phyloP scores from a whole-genome alignment of 2,888 invertebrate species.

The Temnothorax rugatulus region DNA sequence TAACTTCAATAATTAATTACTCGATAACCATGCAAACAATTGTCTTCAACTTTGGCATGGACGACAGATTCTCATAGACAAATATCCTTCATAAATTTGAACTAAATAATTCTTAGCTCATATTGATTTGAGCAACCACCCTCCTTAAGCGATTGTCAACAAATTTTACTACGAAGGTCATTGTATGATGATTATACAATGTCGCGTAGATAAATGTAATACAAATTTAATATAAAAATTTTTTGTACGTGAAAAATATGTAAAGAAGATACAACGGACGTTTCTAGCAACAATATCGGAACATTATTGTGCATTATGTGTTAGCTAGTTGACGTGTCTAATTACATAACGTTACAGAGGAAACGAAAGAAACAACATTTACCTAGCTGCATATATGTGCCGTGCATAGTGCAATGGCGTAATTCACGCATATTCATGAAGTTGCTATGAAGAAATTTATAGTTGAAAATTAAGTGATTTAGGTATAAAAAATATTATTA shows the following conservation, averaged over 20 bases:
- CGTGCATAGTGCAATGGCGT: slow-evolving; percentile 27
- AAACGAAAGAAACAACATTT: slow-evolving; percentile 70
- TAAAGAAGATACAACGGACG: slow-evolving; percentile 12
- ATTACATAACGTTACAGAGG: slow-evolving; percentile 70
- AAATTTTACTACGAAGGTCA: background rate
- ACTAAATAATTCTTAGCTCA: no score
- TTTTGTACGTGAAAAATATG: background rate
- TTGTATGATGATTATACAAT: background rate
- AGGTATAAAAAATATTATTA: background rate
- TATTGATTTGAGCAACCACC: no score
- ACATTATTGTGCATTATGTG: slow-evolving; percentile 51
- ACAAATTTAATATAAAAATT: background rate
- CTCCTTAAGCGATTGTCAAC: background rate
- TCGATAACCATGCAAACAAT: no score
- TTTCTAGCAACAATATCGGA: slow-evolving; percentile 57
- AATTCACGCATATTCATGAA: background rate
- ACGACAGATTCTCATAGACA: no score
- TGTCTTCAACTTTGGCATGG: no score
- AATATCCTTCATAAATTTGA: no score
- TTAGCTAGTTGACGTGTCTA: slow-evolving; percentile 59
- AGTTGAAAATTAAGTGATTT: background rate
- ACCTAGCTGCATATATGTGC: slow-evolving; percentile 48
- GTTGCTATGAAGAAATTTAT: background rate
- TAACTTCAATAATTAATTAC: no score
- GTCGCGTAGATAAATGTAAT: background rate